Evolutionary conservation across 2,113 vertebrate species (phyloP).

Genomic region (Apeltes quadracus): DNA sequence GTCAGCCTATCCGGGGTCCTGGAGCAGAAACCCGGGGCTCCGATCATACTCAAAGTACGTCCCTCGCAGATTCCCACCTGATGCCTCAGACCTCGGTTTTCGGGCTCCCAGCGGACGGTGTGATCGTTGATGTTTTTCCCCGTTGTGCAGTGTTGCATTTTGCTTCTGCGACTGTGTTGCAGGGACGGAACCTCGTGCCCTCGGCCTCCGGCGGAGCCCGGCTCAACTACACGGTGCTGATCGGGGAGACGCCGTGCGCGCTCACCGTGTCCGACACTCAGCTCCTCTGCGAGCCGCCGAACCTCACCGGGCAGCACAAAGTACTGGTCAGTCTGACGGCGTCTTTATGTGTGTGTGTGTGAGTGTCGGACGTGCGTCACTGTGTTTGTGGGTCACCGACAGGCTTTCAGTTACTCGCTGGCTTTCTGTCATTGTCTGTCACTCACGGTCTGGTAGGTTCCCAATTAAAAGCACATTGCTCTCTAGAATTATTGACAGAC

Average conservation of each 20-base stretch:
- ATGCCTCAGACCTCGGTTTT: background rate
- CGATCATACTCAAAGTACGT: conserved; percentile 95
- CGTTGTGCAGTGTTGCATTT: background rate
- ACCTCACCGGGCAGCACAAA: conserved; percentile 94
- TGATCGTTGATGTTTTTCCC: background rate
- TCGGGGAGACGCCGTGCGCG: conserved; percentile 91
- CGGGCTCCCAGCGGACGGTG: background rate
- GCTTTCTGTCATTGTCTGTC: conserved; percentile 68
- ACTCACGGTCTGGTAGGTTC: conserved; percentile 63
- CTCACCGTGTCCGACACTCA: conserved; percentile 96
- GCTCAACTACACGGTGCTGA: conserved; percentile 94
- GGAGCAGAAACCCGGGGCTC: conserved; percentile 96
- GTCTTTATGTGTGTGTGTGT: conserved; percentile 38
- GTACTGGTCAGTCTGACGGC: conserved; percentile 86
- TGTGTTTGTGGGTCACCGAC: conserved; percentile 68
- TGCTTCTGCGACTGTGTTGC: conserved; percentile 17
- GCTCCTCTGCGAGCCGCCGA: conserved; percentile 94
- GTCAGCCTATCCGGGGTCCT: conserved; percentile 89
- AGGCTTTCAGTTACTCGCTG: conserved; percentile 55
- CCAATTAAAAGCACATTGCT: conserved; percentile 50
- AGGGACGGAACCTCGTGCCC: conserved; percentile 97
- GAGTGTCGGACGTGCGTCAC: conserved; percentile 48
- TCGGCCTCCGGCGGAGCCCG: conserved; percentile 91
- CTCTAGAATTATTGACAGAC: conserved; percentile 56
- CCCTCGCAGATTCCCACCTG: background rate